These are phyloP conservation scores for Rhagologus leucostigma DNA, from an alignment of 2,113 vertebrate genomes.

Conservation along the genomic window DNA sequence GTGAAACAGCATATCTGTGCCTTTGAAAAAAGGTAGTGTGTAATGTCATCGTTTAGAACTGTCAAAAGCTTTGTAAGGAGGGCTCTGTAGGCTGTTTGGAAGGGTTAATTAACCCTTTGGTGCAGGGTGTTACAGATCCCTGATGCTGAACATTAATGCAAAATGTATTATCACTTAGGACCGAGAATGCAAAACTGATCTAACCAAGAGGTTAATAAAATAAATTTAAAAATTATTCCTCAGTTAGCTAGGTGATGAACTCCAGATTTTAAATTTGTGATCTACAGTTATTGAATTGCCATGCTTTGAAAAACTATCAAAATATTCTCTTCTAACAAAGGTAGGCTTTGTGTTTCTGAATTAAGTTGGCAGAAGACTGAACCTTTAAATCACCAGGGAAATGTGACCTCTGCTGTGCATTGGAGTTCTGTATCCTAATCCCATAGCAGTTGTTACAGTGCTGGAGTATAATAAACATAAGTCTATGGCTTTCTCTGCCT, in stretches of 20 bases:
- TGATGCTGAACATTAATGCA: not conserved
- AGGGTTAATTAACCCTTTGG: not conserved
- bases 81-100: not conserved
- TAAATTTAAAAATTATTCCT: not conserved
- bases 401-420: constrained; percentile 28
- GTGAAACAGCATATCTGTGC: not conserved
- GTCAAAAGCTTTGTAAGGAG: not conserved
- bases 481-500: constrained; percentile 6
- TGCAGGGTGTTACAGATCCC: not conserved
- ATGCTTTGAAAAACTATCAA: constrained; percentile 20
- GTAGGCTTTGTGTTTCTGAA: constrained; percentile 52
- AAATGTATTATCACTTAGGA: not conserved
- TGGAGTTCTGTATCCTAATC: constrained; percentile 50
- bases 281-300: constrained; percentile 1
- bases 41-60: not conserved
- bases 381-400: constrained; percentile 50
- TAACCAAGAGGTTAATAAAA: not conserved
- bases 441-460: constrained; percentile 34
- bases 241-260: not conserved
- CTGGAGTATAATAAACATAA: constrained; percentile 35
- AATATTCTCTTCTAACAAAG: constrained; percentile 1
- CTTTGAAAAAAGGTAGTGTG: not conserved
- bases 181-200: not conserved
- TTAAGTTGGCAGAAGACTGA: constrained; percentile 40
- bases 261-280: constrained; percentile 4